Evolutionary conservation across 1,140 invertebrate species (phyloP).

Genomic region (Lordiphosa clarofinis): DNA sequence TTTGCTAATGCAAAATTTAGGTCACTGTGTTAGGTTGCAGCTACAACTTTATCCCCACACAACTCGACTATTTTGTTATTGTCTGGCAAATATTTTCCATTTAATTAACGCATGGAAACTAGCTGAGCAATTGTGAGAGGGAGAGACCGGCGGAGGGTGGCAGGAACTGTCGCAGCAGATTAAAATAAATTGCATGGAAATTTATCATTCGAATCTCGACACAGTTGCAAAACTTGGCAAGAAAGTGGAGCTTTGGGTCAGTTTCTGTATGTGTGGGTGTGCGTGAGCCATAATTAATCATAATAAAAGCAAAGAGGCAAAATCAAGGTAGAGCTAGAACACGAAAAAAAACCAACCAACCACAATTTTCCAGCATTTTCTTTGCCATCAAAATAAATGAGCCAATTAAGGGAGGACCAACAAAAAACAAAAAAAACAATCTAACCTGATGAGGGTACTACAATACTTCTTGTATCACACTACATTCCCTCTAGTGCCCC

Average conservation of each 20-base stretch:
- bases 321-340: constrained; percentile 12
- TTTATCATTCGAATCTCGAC: constrained; percentile 70
- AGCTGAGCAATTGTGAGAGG: constrained; percentile 7
- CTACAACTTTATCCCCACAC: constrained; percentile 39
- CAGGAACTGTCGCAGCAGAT: constrained; percentile 58
- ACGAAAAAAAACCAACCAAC: constrained; percentile 36
- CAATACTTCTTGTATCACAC: constrained; percentile 3
- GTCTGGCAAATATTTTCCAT: constrained; percentile 72
- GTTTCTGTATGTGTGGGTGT: constrained; percentile 18
- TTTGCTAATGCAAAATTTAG: constrained; percentile 57
- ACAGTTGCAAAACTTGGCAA: constrained; percentile 66
- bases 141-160: not conserved
- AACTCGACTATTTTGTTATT: constrained; percentile 15
- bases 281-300: constrained; percentile 63
- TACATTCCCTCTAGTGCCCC: not conserved
- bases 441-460: constrained; percentile 54
- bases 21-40: constrained; percentile 63
- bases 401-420: constrained; percentile 63
- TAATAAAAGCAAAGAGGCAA: constrained; percentile 60
- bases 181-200: constrained; percentile 75
- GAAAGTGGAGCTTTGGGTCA: constrained; percentile 71
- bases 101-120: constrained; percentile 73
- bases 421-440: constrained; percentile 16
- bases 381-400: constrained; percentile 76
- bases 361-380: constrained; percentile 69